Conservation (phyloP, 2,888 invertebrate genomes). For the Trileptium ribeirensis region DNA sequence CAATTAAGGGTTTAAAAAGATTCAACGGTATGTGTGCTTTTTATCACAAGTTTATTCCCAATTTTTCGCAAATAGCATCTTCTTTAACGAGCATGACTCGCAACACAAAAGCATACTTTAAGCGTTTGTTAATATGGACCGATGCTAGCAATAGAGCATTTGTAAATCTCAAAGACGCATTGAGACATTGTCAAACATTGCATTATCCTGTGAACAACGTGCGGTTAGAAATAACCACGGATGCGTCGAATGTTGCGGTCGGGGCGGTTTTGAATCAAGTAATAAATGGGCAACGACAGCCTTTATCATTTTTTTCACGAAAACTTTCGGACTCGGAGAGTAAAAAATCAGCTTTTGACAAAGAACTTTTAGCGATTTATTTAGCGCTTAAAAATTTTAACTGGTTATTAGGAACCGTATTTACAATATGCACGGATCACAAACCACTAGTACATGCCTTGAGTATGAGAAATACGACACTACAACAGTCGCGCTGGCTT, state of each 20-base stretch:
- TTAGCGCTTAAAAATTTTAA: not conserved
- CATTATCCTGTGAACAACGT: not conserved
- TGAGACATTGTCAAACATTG: not conserved
- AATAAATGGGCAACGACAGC: not conserved
- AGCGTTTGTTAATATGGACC: not conserved
- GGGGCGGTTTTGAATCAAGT: not conserved
- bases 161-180: not conserved
- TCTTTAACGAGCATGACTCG: not conserved
- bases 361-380: constrained; percentile 9
- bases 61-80: constrained; percentile 2
- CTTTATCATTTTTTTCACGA: not conserved
- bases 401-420: not conserved
- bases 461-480: no score
- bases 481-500: no score
- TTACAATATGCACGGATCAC: not conserved
- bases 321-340: not conserved
- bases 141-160: not conserved
- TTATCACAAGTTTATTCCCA: constrained; percentile 2
- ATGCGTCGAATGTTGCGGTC: not conserved
- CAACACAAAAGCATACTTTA: not conserved
- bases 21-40: not conserved
- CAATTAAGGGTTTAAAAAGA: not conserved
- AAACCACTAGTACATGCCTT: no score
- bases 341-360: not conserved
- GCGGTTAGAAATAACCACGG: not conserved